Conservation (phyloP, 2,888 invertebrate genomes). For the Eupithecia abbreviata region DNA sequence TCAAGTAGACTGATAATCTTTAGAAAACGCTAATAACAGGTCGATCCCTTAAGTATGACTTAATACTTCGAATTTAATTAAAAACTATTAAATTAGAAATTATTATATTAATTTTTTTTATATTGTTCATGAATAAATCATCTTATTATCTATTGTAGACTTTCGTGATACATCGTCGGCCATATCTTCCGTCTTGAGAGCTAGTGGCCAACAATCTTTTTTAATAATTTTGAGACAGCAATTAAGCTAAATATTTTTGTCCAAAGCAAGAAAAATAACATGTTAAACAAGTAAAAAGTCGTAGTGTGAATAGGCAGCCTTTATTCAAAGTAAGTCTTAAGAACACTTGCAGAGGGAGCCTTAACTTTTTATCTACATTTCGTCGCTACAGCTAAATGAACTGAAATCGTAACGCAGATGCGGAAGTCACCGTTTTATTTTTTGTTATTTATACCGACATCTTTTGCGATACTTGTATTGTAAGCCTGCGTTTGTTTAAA, state of each 20-base stretch:
- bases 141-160: too few relatives aligned
- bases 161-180: too few relatives aligned
- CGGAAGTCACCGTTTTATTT: slow-evolving; percentile 52
- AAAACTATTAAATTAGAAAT: too few relatives aligned
- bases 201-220: neutral
- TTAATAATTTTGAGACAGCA: neutral
- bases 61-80: neutral
- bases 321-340: slow-evolving; percentile 78
- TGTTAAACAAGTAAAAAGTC: neutral
- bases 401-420: slow-evolving; percentile 77
- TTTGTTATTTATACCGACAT: slow-evolving; percentile 7
- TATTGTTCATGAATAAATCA: too few relatives aligned
- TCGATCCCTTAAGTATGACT: neutral
- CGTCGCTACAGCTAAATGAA: slow-evolving; percentile 79
- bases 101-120: too few relatives aligned
- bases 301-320: slow-evolving; percentile 53
- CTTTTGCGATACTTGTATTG: neutral
- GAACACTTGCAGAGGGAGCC: slow-evolving; percentile 71
- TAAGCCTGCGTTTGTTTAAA: neutral
- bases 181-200: too few relatives aligned
- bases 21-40: neutral
- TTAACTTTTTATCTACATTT: slow-evolving; percentile 82
- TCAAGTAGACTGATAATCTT: neutral
- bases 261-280: neutral
- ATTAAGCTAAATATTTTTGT: neutral